Base-by-base conservation (phyloP, 2,113 vertebrate genomes). In the Oreocharis arfaki region DNA sequence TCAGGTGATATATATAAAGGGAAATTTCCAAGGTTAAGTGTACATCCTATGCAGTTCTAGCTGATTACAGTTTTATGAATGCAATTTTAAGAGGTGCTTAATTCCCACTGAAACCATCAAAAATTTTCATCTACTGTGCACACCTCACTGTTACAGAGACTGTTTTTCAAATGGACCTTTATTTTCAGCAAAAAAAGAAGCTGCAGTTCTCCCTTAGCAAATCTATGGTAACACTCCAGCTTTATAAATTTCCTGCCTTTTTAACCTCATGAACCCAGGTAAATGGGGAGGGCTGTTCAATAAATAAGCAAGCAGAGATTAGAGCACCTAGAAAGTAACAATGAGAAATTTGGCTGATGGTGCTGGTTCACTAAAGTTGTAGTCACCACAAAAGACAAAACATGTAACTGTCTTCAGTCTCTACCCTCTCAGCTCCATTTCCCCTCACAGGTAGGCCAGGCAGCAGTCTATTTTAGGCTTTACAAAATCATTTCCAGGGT, bases 1-100 rank as follows among this genome's bases (percentile, higher is more conserved):
- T 96, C 77, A 82, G 80, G 84, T 95, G 73, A 87, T 89, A 88
- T 87, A 84, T 90, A 86, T 71, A 86, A 90, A 89, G 60, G 44
- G 44, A 95, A 94, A 95, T 95, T 92, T 96, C 87, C 86, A 90
- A 95, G 83, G 88, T 95, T 95, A 95, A 92, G 52, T 84, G 80
- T 76, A 92, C n/a, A 92, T 52, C 57, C 76, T 52, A 61, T 78
- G 56, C 69, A 78, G 94, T 95, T 92, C 91, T 78, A 89, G 68
- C 80, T 92, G 84, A 90, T 91, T 95, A 90, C 60, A 52, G 17
- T 71, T 95, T 93, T 91, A 92, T 78, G 46, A 92, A 92, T 87
- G 59, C 9, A 41, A 44, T 89, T 63, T 91, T 76, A 90, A 95
- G 61, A 91, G 20, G 53, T 77, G 59, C 33, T 88, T 88, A 86